A percentile compares a stretch with the other conserved stretches of the same genome.
Conservation (phyloP, 2,888 invertebrate species). For the Neoscelio sp. region DNA sequence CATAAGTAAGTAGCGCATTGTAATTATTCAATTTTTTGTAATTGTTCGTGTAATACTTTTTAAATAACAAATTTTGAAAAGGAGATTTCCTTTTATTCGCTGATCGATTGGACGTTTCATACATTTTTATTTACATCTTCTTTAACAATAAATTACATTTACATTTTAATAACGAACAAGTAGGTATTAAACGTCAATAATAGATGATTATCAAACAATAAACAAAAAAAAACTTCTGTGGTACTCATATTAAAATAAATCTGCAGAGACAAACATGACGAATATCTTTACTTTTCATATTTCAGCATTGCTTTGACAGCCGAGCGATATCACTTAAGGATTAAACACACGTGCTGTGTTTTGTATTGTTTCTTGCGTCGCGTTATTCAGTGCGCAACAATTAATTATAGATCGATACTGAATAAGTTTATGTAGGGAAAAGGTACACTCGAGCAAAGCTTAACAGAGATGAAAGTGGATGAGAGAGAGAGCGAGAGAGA, state of each 20-base stretch:
- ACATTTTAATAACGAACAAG: constrained; percentile 4
- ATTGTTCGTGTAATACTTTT: neutral
- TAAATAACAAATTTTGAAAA: neutral
- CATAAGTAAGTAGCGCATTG: neutral
- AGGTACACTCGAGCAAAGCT: constrained; percentile 60
- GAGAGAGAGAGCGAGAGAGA: constrained; percentile 22
- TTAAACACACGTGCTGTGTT: constrained; percentile 22
- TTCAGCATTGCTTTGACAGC: neutral
- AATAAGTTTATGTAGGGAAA: constrained; percentile 60
- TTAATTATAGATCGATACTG: constrained; percentile 62
- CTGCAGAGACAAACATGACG: neutral
- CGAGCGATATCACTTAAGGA: neutral
- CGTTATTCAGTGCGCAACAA: constrained; percentile 42
- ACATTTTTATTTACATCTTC: constrained; percentile 1
- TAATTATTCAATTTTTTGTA: neutral
- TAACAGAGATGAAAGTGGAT: constrained; percentile 59
- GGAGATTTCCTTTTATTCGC: neutral
- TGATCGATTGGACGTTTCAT: constrained; percentile 5
- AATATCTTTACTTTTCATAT: neutral
- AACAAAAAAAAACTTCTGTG: no score
- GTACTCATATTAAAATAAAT: no score
- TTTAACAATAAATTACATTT: constrained; percentile 9
- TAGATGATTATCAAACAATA: no score
- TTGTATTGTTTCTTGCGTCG: constrained; percentile 23
- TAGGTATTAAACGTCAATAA: neutral